Conservation (phyloP, 2,113 vertebrate species). For the Acanthisitta chloris region DNA sequence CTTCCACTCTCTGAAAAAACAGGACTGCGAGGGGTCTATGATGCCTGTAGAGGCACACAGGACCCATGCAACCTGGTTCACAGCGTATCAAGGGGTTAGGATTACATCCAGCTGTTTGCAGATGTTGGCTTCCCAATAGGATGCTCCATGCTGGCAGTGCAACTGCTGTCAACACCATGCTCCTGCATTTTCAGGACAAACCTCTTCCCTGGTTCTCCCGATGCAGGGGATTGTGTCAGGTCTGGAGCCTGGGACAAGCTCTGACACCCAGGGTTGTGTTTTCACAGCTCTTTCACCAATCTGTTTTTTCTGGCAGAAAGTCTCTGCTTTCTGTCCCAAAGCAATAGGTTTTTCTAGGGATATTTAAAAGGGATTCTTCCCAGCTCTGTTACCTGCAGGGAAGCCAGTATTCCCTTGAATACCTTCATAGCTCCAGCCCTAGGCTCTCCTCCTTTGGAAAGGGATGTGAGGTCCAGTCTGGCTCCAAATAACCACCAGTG, state of each 20-base stretch:
- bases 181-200: neutral
- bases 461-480: neutral
- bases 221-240: neutral
- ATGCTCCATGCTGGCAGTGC: neutral
- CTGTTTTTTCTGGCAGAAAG: neutral
- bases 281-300: neutral
- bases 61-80: neutral
- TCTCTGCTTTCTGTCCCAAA: conserved; percentile 16
- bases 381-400: neutral
- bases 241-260: neutral
- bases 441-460: neutral
- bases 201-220: neutral
- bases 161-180: neutral
- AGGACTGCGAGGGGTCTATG: neutral
- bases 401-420: neutral
- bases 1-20: neutral
- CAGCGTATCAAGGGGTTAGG: neutral
- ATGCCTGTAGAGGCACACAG: rapidly evolving
- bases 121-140: neutral
- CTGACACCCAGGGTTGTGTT: neutral
- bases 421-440: neutral
- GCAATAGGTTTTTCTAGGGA: conserved; percentile 32
- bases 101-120: neutral
- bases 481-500: neutral
- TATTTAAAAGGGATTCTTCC: neutral